These are phyloP conservation scores for Cynopterus sphinx DNA, from an alignment of 2,797 vertebrate genomes.

Conservation along the genomic window DNA sequence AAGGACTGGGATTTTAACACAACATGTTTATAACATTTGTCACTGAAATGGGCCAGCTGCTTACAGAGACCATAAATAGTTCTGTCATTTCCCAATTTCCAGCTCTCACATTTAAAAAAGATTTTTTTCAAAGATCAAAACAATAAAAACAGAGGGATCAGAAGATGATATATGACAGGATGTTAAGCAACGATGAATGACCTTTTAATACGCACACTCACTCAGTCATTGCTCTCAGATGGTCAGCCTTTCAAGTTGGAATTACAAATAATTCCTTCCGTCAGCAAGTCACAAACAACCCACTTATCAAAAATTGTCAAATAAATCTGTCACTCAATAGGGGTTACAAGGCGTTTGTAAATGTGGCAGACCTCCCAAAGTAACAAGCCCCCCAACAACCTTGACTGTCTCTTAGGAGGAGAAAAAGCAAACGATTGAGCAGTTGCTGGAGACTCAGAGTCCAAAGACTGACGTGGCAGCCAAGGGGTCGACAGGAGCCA, in stretches of 20 bases:
- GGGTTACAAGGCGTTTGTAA: constrained; percentile 81
- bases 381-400: constrained; percentile 72
- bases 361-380: constrained; percentile 83
- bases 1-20: constrained; percentile 39
- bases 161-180: constrained; percentile 85
- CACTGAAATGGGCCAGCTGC: constrained; percentile 64
- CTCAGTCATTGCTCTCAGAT: constrained; percentile 79
- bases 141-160: constrained; percentile 81
- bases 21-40: constrained; percentile 73
- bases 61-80: constrained; percentile 70
- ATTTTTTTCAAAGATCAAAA: constrained; percentile 81
- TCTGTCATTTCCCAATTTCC: constrained; percentile 74
- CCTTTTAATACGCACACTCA: constrained; percentile 80
- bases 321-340: constrained; percentile 85
- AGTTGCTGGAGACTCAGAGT: constrained; percentile 20
- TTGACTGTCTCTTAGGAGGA: constrained; percentile 57
- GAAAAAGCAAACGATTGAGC: constrained; percentile 58
- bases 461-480: constrained; percentile 47
- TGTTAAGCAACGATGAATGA: constrained; percentile 82
- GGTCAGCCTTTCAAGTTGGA: constrained; percentile 83
- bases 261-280: constrained; percentile 85
- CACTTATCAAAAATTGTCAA: constrained; percentile 86
- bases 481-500: constrained; percentile 50
- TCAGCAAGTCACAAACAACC: constrained; percentile 84
- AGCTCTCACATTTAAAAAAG: constrained; percentile 77